Base-by-base conservation (phyloP, 2,888 invertebrate species). In the Macaria notata region DNA sequence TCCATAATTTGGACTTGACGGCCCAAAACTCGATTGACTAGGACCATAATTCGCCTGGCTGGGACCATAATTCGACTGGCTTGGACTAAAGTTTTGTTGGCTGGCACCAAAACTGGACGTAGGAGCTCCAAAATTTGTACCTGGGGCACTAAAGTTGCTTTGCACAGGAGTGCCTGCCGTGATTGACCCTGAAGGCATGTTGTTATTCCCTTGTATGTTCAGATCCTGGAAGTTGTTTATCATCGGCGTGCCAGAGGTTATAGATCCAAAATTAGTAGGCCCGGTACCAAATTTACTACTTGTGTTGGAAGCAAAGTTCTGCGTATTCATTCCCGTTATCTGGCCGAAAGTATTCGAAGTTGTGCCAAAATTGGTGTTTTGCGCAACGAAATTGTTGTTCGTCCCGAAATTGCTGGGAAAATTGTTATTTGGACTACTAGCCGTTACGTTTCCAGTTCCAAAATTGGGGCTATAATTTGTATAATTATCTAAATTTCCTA, bases 161-260 rank as follows among this genome's bases (percentile, higher is more conserved):
- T 68, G 72, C 9, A 73, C 51, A 0, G 78, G 76, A 0, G 83
- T 81, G 0, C 87, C 81, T 4, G 83, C 79, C 3, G 78, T 81
- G 30, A 80, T 81, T 0, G 84, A 80, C 0, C 80, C 75, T 4
- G 61, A 59, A 0, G 65, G 63, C 6, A 67, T 4, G 30, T 46
- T 45, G 5, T 42, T 36, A 31, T 38, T 59, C 7, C 59, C 59
- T 51, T 59, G 59, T 41, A 62, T 54, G 30, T 56, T 59, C 46
- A 64, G 48, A 41, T 51, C 62, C 49, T 65, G 61, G 46, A 54
- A 56, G 9, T 56, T 58, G 6, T 58, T 64, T 41, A 41, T 36
- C 9, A 64, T 57, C 3, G 65, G 62, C 0, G 63, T 59, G 7
- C 73, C 71, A 55, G 59, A 69, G 0, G 66, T 72, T 0, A 73